Evolutionary conservation across 1,140 invertebrate genomes (phyloP), one percentile per base, ranked within the genome.

Genomic region (Drosophila yakuba): DNA sequence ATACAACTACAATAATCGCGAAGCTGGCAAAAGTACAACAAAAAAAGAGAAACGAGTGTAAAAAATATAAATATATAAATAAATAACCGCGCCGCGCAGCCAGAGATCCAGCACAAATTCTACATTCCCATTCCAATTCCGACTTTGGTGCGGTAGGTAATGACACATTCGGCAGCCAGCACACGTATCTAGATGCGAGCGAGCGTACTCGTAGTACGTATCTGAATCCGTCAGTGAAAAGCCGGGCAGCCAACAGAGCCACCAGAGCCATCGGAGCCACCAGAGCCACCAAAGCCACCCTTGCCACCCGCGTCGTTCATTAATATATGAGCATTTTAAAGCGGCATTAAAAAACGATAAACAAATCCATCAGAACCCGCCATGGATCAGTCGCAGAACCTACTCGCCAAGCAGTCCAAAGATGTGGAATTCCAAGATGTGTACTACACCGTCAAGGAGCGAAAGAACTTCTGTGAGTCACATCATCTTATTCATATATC

Each of bases 341-440:
- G 41, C 50, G 20, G 64, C 48, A 84, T 72, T 84, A 72, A 80
- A 72, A 17, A 69, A 47, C 67, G 51, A 81, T 74, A 66, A 81
- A 56, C 39, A 45, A 43, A 67, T 39, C 11, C 43, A 44, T 39
- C 41, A 28, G 17, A 36, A 62, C 23, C 36, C 61, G 38, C 41
- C 56, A 92, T 92, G 91, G 91, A 92, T 12, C 56, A 78, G 56
- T 69, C 80, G 28, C 67, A 52, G 38, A 89, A 59, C 32, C 54
- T 89, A n/a, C 73, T 80, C 7, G 43, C 66, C 54, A 91, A 91
- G 38, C 82, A 80, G 50, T 80, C 88, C 47, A 92, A 88, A 75
- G 90, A 92, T 83, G 91, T 92, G 36, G 91, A 92, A 57, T 92
- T 92, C 50, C 91, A 92, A 69, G 91, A 92, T 67, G 78, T 92